These are phyloP conservation scores for Baronia brevicornis DNA, from an alignment of 2,888 invertebrate genomes.

Conservation along the genomic window DNA sequence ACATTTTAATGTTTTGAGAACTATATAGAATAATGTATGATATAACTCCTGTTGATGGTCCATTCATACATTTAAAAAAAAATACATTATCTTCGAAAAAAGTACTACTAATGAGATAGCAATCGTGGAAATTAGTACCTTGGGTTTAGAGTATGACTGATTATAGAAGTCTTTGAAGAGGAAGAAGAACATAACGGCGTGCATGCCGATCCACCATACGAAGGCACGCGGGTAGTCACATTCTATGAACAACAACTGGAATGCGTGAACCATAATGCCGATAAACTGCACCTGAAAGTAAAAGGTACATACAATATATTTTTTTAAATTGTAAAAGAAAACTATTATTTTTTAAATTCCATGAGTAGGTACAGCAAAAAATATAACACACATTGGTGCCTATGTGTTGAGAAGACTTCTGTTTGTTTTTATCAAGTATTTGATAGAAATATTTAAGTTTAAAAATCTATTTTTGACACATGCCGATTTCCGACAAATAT, in stretches of 20 bases:
- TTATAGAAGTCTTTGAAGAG: conserved; percentile 95
- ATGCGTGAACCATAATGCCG: conserved; percentile 90
- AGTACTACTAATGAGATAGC: too few species aligned
- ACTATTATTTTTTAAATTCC: not conserved
- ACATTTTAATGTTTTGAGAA: too few species aligned
- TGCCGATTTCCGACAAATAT: too few species aligned
- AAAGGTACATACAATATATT: conserved; percentile 4
- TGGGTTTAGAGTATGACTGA: conserved; percentile 77
- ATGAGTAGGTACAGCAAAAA: not conserved
- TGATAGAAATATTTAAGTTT: too few species aligned
- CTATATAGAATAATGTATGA: too few species aligned
- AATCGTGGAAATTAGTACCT: conserved; percentile 13
- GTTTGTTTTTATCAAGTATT: too few species aligned
- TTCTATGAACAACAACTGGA: conserved; percentile 90
- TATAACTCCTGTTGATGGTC: too few species aligned
- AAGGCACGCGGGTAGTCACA: conserved; percentile 93
- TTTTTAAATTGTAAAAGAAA: not conserved
- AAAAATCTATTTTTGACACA: too few species aligned
- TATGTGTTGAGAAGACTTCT: too few species aligned
- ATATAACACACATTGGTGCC: too few species aligned
- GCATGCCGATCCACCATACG: conserved; percentile 93
- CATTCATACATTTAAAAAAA: too few species aligned
- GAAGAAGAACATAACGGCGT: conserved; percentile 94
- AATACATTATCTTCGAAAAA: too few species aligned
- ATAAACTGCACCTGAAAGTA: conserved; percentile 86